A percentile compares a stretch with the other conserved stretches of the same genome.
These are phyloP conservation scores for Smutsia gigantea DNA, from an alignment of 2,797 vertebrate species.

Conservation along the genomic window DNA sequence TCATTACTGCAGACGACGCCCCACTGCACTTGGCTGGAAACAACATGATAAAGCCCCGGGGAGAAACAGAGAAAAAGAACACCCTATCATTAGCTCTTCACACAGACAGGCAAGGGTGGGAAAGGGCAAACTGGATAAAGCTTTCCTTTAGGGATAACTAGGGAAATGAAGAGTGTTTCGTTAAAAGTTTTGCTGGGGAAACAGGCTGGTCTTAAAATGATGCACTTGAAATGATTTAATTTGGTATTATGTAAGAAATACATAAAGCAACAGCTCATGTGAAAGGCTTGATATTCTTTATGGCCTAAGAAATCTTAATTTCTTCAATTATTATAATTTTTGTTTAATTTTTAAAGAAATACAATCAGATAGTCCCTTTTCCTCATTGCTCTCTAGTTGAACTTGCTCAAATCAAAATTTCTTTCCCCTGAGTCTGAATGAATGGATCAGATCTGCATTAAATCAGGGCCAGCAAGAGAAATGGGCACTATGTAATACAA, in stretches of 20 bases:
- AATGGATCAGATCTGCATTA: constrained; percentile 37
- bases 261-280: background rate
- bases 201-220: background rate
- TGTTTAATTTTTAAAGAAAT: constrained; percentile 30
- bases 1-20: background rate
- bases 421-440: background rate
- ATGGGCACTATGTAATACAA: constrained; percentile 25
- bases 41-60: background rate
- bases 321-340: constrained; percentile 41
- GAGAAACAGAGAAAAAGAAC: background rate
- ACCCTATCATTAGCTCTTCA: background rate
- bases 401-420: constrained; percentile 12
- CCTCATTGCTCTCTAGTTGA: background rate
- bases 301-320: background rate
- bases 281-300: background rate
- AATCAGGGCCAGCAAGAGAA: constrained; percentile 19
- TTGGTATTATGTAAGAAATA: background rate
- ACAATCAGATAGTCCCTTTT: background rate
- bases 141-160: background rate
- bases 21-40: background rate
- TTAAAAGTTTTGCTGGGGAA: background rate
- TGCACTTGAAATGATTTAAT: background rate
- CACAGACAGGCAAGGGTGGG: background rate
- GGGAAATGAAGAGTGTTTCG: background rate
- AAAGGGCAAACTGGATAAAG: background rate